A percentile compares a stretch with the other conserved stretches of the same genome.
Evolutionary conservation across 2,113 vertebrate genomes (phyloP).

Genomic region (Rhabdornis inornatus): DNA sequence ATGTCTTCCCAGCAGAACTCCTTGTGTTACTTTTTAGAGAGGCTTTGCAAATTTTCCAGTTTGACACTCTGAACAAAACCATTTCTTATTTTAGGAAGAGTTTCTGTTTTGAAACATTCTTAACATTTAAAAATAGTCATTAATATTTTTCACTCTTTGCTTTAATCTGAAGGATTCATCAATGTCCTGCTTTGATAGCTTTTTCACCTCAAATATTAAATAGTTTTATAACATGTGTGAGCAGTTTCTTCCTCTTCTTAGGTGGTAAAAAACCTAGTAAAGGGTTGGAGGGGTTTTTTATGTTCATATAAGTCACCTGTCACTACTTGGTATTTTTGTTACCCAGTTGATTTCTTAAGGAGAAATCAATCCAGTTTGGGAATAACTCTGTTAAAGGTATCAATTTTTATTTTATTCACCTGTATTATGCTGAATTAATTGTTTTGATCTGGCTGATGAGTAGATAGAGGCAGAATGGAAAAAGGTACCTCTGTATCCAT

Average conservation of each 20-base stretch:
- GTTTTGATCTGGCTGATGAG: background rate
- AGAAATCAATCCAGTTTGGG: background rate
- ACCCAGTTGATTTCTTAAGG: background rate
- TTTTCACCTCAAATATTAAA: background rate
- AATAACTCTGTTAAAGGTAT: background rate
- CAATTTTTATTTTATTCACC: background rate
- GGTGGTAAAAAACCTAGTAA: background rate
- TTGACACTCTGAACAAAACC: background rate
- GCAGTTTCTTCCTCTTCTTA: background rate
- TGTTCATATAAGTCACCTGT: background rate
- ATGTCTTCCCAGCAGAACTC: background rate
- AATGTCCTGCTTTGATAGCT: background rate
- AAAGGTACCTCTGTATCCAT: background rate
- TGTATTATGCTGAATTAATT: background rate
- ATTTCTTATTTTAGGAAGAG: background rate
- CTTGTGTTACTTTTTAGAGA: background rate
- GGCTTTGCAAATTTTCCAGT: background rate
- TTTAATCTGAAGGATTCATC: background rate
- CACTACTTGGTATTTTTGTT: background rate
- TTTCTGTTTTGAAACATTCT: background rate
- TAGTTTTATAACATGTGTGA: background rate
- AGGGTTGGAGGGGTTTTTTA: rapidly evolving
- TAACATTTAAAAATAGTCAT: background rate
- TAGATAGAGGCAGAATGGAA: background rate
- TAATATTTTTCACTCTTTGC: background rate